Percentiles rank a stretch among this genome's conserved stretches.
Evolutionary conservation across 2,888 invertebrate species (phyloP).

Genomic region (Caenorhabditis zanzibari): DNA sequence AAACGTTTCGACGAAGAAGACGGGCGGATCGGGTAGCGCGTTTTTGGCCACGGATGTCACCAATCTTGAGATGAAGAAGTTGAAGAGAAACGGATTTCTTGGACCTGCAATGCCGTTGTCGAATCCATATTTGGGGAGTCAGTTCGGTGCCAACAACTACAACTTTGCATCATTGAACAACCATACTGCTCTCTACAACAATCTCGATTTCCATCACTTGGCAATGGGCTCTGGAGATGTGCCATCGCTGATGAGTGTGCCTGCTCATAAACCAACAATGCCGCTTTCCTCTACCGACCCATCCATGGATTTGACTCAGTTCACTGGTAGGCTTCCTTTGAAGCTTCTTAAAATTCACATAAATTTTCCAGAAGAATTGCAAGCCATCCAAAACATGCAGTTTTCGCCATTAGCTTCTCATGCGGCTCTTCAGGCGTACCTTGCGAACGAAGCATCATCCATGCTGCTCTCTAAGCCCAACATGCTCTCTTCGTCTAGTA

Average conservation of each 20-base stretch:
- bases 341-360: background rate
- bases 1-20: background rate
- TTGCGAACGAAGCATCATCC: background rate
- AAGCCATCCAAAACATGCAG: constrained; percentile 35
- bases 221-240: constrained; percentile 33
- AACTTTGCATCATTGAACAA: constrained; percentile 23
- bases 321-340: constrained; percentile 6
- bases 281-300: background rate
- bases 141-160: constrained; percentile 11
- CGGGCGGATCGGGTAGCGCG: constrained; percentile 4
- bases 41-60: constrained; percentile 58
- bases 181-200: constrained; percentile 31
- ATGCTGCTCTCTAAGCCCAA: background rate
- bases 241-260: constrained; percentile 57
- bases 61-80: constrained; percentile 55
- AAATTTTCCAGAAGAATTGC: constrained; percentile 36
- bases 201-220: constrained; percentile 25
- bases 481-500: background rate
- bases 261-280: constrained; percentile 32
- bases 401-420: constrained; percentile 1
- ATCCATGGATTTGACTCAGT: constrained; percentile 39
- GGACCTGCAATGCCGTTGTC: background rate
- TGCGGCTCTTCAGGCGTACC: constrained; percentile 15
- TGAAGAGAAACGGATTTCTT: constrained; percentile 9
- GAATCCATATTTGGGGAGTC: constrained; percentile 3